A percentile compares a stretch with the other conserved stretches of the same genome.
Evolutionary conservation across 2,888 invertebrate species (phyloP).

Genomic region (Drosophila eohydei): DNA sequence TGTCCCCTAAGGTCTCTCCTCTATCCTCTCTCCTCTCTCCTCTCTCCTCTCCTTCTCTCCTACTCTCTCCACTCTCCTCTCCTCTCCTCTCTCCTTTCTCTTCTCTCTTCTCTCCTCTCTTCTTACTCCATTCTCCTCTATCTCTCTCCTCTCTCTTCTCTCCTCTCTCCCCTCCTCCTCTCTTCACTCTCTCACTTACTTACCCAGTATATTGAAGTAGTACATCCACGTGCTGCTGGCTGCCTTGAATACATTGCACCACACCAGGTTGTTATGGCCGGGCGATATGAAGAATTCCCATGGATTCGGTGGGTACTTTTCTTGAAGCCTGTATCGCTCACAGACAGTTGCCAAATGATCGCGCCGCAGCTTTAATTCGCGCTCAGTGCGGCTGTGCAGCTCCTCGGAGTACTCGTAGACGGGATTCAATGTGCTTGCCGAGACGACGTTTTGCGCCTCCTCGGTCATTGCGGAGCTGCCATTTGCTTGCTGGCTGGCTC

Average conservation of each 20-base stretch:
- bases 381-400: constrained; percentile 84
- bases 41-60: neutral
- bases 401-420: constrained; percentile 85
- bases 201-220: constrained; percentile 91
- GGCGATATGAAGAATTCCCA: constrained; percentile 91
- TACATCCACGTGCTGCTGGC: constrained; percentile 93
- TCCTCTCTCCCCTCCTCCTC: no score
- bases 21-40: neutral
- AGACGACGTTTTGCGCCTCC: constrained; percentile 30
- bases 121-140: neutral
- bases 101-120: neutral
- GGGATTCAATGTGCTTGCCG: constrained; percentile 83
- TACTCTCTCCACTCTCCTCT: neutral
- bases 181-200: constrained; percentile 44
- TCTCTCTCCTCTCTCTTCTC: neutral
- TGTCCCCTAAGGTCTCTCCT: no score
- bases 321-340: constrained; percentile 83
- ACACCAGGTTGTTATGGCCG: constrained; percentile 89
- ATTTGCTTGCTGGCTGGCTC: constrained; percentile 13
- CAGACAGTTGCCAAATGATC: constrained; percentile 86
- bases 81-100: neutral
- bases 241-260: constrained; percentile 92
- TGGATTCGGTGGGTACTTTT: constrained; percentile 87
- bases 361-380: constrained; percentile 86
- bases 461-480: constrained; percentile 15